Evolutionary conservation across 2,113 vertebrate species (phyloP).

Genomic region (Heteronetta atricapilla): DNA sequence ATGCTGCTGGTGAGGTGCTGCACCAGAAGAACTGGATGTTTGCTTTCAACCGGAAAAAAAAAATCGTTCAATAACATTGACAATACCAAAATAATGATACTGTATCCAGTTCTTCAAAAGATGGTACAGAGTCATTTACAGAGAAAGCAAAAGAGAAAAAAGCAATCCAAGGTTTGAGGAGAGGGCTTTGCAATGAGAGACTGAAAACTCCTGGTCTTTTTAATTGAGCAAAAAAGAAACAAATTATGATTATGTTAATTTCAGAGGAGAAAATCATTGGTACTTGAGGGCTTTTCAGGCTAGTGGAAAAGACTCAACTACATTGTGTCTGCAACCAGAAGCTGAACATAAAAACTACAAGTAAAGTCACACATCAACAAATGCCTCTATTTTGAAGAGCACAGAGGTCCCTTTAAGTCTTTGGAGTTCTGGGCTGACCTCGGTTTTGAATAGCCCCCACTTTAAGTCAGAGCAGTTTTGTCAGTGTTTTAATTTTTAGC

Average conservation of each 20-base stretch:
- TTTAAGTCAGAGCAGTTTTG: background rate
- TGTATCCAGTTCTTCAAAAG: background rate
- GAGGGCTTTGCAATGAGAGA: background rate
- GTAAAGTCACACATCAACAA: background rate
- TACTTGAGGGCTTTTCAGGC: slow-evolving; percentile 4
- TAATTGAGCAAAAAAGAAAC: background rate
- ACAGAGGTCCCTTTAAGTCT: slow-evolving; percentile 6
- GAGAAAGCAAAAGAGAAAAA: background rate
- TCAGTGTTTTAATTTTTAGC: background rate
- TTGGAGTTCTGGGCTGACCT: background rate
- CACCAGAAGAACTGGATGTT: background rate
- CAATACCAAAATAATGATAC: background rate
- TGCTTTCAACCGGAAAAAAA: background rate
- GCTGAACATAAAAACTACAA: background rate
- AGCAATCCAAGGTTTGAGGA: background rate
- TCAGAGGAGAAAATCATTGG: background rate
- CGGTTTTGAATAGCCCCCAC: background rate
- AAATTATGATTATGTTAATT: background rate
- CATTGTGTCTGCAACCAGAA: background rate
- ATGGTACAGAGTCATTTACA: background rate
- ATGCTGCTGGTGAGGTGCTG: background rate
- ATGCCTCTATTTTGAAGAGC: background rate
- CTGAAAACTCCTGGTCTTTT: background rate
- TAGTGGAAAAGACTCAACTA: background rate
- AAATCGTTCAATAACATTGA: background rate